phyloP scores from a whole-genome alignment of 2,888 invertebrate genomes.

The Melipona bicolor region DNA sequence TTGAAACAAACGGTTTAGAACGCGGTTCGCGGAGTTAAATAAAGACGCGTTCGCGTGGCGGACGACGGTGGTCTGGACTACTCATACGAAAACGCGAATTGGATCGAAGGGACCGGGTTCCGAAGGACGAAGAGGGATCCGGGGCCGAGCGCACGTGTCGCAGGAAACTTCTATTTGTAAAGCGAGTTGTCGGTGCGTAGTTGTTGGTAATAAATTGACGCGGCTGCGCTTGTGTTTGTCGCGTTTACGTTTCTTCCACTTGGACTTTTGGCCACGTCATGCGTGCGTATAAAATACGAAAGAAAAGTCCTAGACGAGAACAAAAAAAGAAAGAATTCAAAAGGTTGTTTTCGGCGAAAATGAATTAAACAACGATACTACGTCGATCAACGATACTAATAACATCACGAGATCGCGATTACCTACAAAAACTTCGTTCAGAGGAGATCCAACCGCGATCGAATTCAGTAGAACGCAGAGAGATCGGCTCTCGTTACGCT shows the following conservation, averaged over 20 bases:
- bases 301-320: too few species aligned
- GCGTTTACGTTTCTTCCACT: background rate
- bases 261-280: background rate
- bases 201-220: slow-evolving; percentile 51
- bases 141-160: slow-evolving; percentile 43
- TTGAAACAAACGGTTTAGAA: background rate
- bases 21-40: too few species aligned
- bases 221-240: slow-evolving; percentile 39
- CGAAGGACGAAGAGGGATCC: background rate
- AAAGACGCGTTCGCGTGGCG: background rate
- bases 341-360: too few species aligned
- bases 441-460: slow-evolving; percentile 3
- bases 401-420: background rate
- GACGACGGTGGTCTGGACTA: background rate
- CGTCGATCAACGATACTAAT: background rate
- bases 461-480: background rate
- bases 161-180: slow-evolving; percentile 42
- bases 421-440: too few species aligned
- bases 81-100: too few species aligned
- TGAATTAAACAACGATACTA: background rate
- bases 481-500: too few species aligned
- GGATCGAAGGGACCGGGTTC: background rate
- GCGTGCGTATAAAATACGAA: background rate
- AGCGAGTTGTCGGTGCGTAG: slow-evolving; percentile 47
- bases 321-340: background rate